A percentile compares a stretch with the other conserved stretches of the same genome.
phyloP scores from a whole-genome alignment of 2,113 vertebrate species.

The Oncorhynchus nerka region DNA sequence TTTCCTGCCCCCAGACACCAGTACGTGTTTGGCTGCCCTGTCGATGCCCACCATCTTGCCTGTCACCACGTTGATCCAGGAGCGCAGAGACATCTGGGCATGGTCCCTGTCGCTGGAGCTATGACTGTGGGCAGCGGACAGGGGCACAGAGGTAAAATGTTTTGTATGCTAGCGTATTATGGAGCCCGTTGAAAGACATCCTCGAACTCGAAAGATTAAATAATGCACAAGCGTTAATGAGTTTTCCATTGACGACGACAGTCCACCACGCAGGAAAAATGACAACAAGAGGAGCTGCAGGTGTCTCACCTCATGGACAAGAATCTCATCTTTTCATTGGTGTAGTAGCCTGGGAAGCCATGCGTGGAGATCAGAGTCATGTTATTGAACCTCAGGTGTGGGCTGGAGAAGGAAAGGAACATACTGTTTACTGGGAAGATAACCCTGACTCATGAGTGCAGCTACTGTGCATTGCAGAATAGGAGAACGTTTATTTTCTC shows the following conservation, averaged over 20 bases:
- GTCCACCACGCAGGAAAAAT: no score
- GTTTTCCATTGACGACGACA: no score
- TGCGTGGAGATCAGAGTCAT: constrained; percentile 87
- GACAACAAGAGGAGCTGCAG: neutral
- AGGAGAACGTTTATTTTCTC: neutral
- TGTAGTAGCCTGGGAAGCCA: constrained; percentile 77
- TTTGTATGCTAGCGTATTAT: neutral
- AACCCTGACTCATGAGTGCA: no score
- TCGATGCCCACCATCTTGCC: constrained; percentile 88
- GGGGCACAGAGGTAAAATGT: neutral
- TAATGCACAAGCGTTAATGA: no score
- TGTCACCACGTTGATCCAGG: constrained; percentile 79
- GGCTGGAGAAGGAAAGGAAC: constrained; percentile 66
- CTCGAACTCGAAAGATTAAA: neutral
- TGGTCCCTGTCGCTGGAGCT: constrained; percentile 82
- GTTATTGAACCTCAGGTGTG: constrained; percentile 88
- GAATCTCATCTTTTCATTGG: constrained; percentile 70
- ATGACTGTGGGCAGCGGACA: constrained; percentile 73
- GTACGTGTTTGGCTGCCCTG: constrained; percentile 78
- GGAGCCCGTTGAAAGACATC: neutral
- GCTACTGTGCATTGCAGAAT: neutral
- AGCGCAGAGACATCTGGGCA: constrained; percentile 79
- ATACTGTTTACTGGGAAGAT: neutral
- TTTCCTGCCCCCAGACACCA: constrained; percentile 68
- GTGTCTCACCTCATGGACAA: constrained; percentile 83